These are phyloP conservation scores for Sussaba pulchella DNA, from an alignment of 2,888 invertebrate genomes.

Conservation along the genomic window DNA sequence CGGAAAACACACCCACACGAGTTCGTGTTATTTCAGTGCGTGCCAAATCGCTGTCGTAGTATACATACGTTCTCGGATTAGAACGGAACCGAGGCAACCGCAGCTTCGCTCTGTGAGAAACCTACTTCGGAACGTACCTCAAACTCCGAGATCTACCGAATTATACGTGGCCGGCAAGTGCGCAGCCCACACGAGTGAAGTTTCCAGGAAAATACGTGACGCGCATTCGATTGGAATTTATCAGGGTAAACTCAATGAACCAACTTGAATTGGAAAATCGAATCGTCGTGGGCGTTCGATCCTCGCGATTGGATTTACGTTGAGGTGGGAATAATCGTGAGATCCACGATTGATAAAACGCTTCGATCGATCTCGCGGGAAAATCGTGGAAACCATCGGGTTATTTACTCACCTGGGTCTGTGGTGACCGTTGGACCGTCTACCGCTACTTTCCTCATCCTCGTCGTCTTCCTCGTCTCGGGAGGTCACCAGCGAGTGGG, in stretches of 20 bases:
- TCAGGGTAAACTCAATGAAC: conserved; percentile 19
- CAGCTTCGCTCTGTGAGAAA: conserved; percentile 21
- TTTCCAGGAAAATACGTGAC: conserved; percentile 24
- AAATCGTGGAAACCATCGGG: conserved; percentile 2
- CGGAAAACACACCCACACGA: background rate
- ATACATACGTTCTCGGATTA: conserved; percentile 42
- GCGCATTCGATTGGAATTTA: conserved; percentile 8
- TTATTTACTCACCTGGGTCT: conserved; percentile 80
- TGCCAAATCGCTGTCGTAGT: conserved; percentile 22
- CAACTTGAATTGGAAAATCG: conserved; percentile 18
- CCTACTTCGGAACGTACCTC: conserved; percentile 1
- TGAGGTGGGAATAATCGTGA: background rate
- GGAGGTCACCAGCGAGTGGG: conserved; percentile 88
- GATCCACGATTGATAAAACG: conserved; percentile 1
- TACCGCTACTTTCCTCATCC: conserved; percentile 86
- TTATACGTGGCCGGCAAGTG: conserved; percentile 32
- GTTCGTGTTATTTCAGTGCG: conserved; percentile 35
- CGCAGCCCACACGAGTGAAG: conserved; percentile 14
- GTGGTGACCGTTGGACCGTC: conserved; percentile 79
- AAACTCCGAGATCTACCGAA: conserved; percentile 24
- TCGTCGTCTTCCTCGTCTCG: conserved; percentile 87
- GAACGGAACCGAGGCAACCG: conserved; percentile 14
- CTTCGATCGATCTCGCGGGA: background rate
- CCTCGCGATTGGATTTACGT: conserved; percentile 19
- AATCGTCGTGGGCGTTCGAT: background rate